These are phyloP conservation scores for Emys orbicularis DNA, from an alignment of 2,797 vertebrate genomes.

Conservation along the genomic window DNA sequence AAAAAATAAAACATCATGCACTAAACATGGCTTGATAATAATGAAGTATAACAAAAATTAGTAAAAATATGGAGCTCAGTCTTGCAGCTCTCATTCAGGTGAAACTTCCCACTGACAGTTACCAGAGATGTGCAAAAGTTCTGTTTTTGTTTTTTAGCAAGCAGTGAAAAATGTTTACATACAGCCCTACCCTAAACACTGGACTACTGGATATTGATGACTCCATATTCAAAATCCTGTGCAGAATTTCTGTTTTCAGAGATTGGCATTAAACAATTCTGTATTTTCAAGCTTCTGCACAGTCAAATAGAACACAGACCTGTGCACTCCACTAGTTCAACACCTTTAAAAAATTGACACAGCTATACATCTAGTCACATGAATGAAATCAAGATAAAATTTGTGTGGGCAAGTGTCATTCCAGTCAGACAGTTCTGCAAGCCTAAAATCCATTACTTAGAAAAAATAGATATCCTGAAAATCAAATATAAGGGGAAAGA, in stretches of 20 bases:
- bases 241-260: not conserved
- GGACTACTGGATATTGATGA: too few species aligned
- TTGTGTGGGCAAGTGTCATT: not conserved
- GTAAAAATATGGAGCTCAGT: not conserved
- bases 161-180: not conserved
- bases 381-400: not conserved
- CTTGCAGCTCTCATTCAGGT: not conserved
- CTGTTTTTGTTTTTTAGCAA: not conserved
- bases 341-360: not conserved
- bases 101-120: not conserved
- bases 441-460: not conserved
- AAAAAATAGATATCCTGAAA: not conserved
- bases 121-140: not conserved
- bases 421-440: rapidly evolving
- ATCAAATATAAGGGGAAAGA: not conserved
- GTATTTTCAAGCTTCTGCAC: not conserved
- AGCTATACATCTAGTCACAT: not conserved
- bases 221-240: not conserved
- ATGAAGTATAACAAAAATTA: conserved; percentile 14
- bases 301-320: not conserved
- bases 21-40: not conserved
- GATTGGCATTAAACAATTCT: not conserved
- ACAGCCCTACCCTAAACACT: not conserved
- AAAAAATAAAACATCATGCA: conserved; percentile 37
- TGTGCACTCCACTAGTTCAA: not conserved